These are phyloP conservation scores for Linhomoeus sp. DNA, from an alignment of 2,888 invertebrate genomes.

Conservation along the genomic window DNA sequence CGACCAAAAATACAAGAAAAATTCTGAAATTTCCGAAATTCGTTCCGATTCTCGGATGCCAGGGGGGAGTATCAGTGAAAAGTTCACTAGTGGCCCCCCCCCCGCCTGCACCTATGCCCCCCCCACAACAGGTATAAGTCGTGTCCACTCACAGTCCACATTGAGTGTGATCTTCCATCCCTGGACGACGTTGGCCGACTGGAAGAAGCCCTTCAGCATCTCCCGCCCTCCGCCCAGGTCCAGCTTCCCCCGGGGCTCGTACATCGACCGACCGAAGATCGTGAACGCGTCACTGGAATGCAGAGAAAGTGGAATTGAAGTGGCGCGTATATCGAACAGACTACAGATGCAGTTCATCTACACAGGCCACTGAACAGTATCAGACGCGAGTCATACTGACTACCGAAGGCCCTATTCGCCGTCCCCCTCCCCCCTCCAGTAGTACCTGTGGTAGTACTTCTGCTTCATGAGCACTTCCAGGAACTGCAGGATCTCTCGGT, in stretches of 20 bases:
- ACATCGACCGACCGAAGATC: background rate
- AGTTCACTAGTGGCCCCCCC: too few species aligned
- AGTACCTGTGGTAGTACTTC: background rate
- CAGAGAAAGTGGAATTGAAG: background rate
- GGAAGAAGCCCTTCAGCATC: conserved; percentile 2
- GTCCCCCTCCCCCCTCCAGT: too few species aligned
- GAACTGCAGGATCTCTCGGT: background rate
- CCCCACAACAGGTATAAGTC: too few species aligned
- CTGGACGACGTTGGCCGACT: background rate
- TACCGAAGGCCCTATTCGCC: too few species aligned
- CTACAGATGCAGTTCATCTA: background rate
- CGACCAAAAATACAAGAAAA: too few species aligned
- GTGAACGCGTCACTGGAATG: background rate
- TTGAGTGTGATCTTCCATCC: conserved; percentile 1
- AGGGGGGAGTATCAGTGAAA: too few species aligned
- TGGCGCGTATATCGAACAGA: background rate
- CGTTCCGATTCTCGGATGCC: too few species aligned
- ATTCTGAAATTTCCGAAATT: too few species aligned
- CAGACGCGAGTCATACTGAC: too few species aligned
- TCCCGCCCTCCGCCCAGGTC: conserved; percentile 5
- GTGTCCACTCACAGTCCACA: background rate
- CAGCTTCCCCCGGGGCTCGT: background rate
- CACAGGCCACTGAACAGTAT: background rate
- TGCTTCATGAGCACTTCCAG: background rate
- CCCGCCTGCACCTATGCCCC: too few species aligned